These are phyloP conservation scores for Neomonachus schauinslandi DNA, from an alignment of 2,113 vertebrate genomes.

Conservation along the genomic window DNA sequence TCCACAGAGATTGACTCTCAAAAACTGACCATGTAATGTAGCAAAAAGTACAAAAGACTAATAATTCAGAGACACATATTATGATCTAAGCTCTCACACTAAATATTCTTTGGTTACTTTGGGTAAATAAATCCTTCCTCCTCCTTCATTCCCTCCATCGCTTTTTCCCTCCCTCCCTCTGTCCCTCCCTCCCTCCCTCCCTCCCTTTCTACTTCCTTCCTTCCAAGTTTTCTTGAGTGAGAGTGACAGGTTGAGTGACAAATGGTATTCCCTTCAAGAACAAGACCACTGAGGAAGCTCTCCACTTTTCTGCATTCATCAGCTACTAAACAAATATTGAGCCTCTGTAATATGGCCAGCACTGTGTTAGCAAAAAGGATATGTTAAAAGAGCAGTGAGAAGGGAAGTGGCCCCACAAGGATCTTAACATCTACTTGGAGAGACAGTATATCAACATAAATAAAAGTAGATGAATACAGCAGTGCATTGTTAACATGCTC, in stretches of 20 bases:
- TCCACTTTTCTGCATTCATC: background rate
- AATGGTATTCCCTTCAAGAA: background rate
- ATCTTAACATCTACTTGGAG: background rate
- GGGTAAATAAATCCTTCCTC: background rate
- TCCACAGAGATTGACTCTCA: background rate
- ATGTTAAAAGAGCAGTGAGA: background rate
- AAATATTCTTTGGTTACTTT: background rate
- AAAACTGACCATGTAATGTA: background rate
- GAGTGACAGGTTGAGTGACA: background rate
- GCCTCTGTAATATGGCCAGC: background rate
- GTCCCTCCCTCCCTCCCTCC: accelerated
- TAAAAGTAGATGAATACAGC: background rate
- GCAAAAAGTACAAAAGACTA: background rate
- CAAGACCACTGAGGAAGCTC: background rate
- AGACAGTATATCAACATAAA: background rate
- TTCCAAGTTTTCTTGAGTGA: background rate
- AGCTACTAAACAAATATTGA: background rate
- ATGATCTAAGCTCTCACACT: background rate
- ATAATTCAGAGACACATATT: background rate
- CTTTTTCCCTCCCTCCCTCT: no score
- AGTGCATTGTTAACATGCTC: background rate
- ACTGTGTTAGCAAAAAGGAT: background rate
- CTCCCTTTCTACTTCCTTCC: background rate
- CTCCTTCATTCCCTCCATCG: background rate
- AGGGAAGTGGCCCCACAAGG: background rate